Percentiles rank a stretch among this genome's conserved stretches.
Conservation (phyloP, 2,888 invertebrate species). For the Dendrolimus houi region DNA sequence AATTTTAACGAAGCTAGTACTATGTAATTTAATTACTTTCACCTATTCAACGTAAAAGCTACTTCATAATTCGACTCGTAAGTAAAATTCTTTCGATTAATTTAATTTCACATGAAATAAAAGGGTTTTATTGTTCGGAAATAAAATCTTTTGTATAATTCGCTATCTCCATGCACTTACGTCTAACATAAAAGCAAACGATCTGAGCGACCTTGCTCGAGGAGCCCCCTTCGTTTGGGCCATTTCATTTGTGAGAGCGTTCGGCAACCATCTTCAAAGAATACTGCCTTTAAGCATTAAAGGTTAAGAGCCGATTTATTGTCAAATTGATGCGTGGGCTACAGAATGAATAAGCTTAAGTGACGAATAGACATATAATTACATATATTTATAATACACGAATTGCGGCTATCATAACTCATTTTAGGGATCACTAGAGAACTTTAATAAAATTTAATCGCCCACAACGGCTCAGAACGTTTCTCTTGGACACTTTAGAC, state of each 20-base stretch:
- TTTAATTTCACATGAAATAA: background rate
- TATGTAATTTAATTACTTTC: too few relatives aligned
- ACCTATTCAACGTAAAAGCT: too few relatives aligned
- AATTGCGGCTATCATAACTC: too few relatives aligned
- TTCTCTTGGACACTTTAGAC: too few relatives aligned
- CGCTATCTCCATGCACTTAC: constrained; percentile 10
- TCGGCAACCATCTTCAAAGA: constrained; percentile 20
- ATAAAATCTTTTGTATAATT: constrained; percentile 3
- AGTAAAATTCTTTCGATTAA: too few relatives aligned
- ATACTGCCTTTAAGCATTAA: constrained; percentile 13
- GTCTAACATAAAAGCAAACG: constrained; percentile 17
- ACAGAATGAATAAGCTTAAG: constrained; percentile 20
- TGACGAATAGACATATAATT: constrained; percentile 8
- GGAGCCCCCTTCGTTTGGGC: constrained; percentile 10
- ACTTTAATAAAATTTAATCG: too few relatives aligned
- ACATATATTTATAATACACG: too few relatives aligned
- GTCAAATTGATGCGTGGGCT: constrained; percentile 26
- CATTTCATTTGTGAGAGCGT: constrained; percentile 13
- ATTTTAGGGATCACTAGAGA: too few relatives aligned
- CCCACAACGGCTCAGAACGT: too few relatives aligned
- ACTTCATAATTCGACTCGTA: too few relatives aligned
- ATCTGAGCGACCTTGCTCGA: constrained; percentile 15
- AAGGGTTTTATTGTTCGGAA: constrained; percentile 3
- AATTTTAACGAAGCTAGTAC: too few relatives aligned
- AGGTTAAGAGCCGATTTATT: constrained; percentile 19